Conservation (phyloP, 2,888 invertebrate species). For the Terebella lapidaria region DNA sequence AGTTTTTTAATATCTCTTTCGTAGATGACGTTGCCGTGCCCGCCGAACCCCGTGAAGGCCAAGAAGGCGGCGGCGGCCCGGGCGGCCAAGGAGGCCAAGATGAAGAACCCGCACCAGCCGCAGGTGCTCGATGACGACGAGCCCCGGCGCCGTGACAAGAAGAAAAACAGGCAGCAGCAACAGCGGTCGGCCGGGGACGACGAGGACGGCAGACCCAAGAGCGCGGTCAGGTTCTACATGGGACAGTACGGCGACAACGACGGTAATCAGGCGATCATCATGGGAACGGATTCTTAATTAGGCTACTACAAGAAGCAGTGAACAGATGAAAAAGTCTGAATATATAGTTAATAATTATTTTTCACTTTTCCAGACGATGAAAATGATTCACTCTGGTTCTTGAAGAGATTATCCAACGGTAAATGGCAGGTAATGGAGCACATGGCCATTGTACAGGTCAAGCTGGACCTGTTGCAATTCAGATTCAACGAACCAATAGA, state of each 20-base stretch:
- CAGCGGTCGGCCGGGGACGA: conserved; percentile 24
- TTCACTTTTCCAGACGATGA: conserved; percentile 38
- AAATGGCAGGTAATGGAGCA: conserved; percentile 17
- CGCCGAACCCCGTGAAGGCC: conserved; percentile 46
- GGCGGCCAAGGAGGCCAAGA: conserved; percentile 42
- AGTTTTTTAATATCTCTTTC: too few species aligned
- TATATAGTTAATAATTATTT: too few species aligned
- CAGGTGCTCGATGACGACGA: conserved; percentile 5
- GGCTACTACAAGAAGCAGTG: too few species aligned
- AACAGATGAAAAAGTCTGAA: too few species aligned
- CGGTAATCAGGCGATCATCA: too few species aligned
- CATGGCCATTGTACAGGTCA: conserved; percentile 20
- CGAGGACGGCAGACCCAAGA: conserved; percentile 10
- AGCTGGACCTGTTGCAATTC: conserved; percentile 42
- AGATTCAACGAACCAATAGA: conserved; percentile 31
- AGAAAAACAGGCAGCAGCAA: conserved; percentile 27
- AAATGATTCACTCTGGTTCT: conserved; percentile 36
- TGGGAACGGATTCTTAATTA: too few species aligned
- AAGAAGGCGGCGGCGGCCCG: conserved; percentile 41
- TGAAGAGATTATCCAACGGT: conserved; percentile 20
- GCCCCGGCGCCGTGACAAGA: conserved; percentile 18
- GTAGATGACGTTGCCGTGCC: conserved; percentile 43
- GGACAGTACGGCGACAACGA: conserved; percentile 43
- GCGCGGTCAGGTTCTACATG: conserved; percentile 40
- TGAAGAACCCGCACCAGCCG: conserved; percentile 32